Evolutionary conservation across 1,140 invertebrate species (phyloP), one percentile per base, ranked within the genome.

Genomic region (Pseudomyrmex concolor): DNA sequence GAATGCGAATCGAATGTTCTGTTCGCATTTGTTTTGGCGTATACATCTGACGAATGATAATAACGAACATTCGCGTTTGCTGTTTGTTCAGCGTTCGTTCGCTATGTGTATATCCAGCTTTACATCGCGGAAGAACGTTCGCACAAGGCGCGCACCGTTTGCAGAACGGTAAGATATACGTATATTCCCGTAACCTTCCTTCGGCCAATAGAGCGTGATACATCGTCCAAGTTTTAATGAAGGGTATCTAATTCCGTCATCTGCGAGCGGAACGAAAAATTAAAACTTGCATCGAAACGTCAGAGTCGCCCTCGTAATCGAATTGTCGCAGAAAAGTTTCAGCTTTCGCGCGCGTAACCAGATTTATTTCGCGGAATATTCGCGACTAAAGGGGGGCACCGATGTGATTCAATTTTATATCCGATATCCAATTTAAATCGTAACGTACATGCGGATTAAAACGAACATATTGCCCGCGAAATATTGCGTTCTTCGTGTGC

Each of bases 361-460:
- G 76, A 80, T 80, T 80, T 80, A 80, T 80, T 80, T 71, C 66
- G 54, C 76, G 66, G 34, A 80, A 80, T 80, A 80, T 80, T 19
- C 76, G 66, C 59, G 76, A 80, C 76, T 80, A 80, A 80, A 80
- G 76, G 76, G 67, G 13, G 19, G 66, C 54, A 55, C 22, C 76
- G 66, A 80, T 80, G 66, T n/a, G 66, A 80, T 80, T 80, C 76
- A 80, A 80, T 80, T 80, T 80, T 70, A 80, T 80, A 80, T 80
- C 66, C 76, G 55, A 80, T 80, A 80, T 80, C 76, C 76, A 80
- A 80, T 80, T 80, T 80, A 80, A 80, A 80, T 80, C 66, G 66
- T 80, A 80, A 80, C 76, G 57, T 71, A 59, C 76, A 78, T 78
- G 59, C 15, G 66, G 76, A 80, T 80, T 80, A 80, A 80, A 80